Conservation (phyloP, 1,140 invertebrate genomes). For the Caenorhabditis latens region DNA sequence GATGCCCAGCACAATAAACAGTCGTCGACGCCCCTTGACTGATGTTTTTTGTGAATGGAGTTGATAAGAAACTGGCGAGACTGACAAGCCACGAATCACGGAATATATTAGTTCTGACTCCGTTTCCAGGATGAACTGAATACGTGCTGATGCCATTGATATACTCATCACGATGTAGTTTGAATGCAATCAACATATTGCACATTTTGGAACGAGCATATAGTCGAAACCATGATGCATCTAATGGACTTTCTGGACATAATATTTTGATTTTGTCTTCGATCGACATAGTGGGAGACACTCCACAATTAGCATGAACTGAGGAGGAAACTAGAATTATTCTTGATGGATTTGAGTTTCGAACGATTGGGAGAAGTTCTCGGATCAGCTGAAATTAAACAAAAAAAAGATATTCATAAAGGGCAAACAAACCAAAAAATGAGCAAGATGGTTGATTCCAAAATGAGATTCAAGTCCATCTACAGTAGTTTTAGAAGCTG, state of each 20-base stretch:
- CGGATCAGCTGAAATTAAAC: slow-evolving; percentile 1
- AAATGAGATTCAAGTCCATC: slow-evolving; percentile 90
- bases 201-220: slow-evolving; percentile 93
- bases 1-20: slow-evolving; percentile 85
- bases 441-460: slow-evolving; percentile 85
- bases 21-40: slow-evolving; percentile 92
- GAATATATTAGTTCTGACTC: slow-evolving; percentile 75
- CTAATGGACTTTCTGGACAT: slow-evolving; percentile 78
- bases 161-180: slow-evolving; percentile 84
- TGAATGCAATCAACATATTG: slow-evolving; percentile 87
- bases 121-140: slow-evolving; percentile 92
- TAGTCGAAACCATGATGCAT: slow-evolving; percentile 84
- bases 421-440: slow-evolving; percentile 84
- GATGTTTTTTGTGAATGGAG: slow-evolving; percentile 93
- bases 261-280: slow-evolving; percentile 3
- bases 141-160: slow-evolving; percentile 84
- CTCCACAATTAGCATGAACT: neutral
- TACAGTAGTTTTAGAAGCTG: slow-evolving; percentile 82
- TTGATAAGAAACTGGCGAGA: slow-evolving; percentile 81
- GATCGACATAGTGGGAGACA: slow-evolving; percentile 52
- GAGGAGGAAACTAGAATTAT: neutral
- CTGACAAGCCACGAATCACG: slow-evolving; percentile 84
- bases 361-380: slow-evolving; percentile 89
- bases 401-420: neutral
- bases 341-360: slow-evolving; percentile 88